Evolutionary conservation across 2,113 vertebrate species (phyloP), one percentile per base, ranked within the genome.

Genomic region (Collichthys lucidus): DNA sequence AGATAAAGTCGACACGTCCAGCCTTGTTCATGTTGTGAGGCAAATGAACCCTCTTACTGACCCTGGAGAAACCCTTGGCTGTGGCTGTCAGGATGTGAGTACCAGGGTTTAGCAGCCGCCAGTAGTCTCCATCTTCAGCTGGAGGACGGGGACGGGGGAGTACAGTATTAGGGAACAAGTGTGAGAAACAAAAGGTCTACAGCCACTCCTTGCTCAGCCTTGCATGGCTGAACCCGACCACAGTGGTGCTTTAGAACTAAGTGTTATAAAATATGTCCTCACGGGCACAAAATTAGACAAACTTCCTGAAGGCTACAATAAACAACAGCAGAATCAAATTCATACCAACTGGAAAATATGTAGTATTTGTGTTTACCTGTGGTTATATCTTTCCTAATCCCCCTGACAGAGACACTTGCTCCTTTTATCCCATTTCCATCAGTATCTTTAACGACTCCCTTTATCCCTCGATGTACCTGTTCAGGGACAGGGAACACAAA

Each of bases 81-180:
- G 97, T 96, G 19, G 96, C 97, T 0, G 94, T 96, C 79, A 99
- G 50, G 4, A 99, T 93, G 84, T 97, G 93, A 0, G 95, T 94
- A 0, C 98, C 98, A 0, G 98, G 92, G 26, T 95, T 96, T 64
- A 99, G 88, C 26, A 99, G 93, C 11, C 98, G 89, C 98, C 98
- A 99, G 79, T 98, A 99, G 88, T 99, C 98, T 1, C 98, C 98
- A 0, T 96, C 95, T 0, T 96, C 96, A 89, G 96, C 98, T 99
- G 62, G 1, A 49, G 35, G 22, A 16, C 59, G 10, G 17, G 22
- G n/a, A 52, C n/a, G n/a, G n/a, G n/a, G n/a, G n/a, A n/a, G n/a
- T n/a, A 40, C 26, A 26, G 26, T 26, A 40, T 11, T 49, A 17
- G 22, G 22, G 14, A 26, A 24, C 35, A 35, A 47, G 7, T 52